Conservation (phyloP, 2,888 invertebrate species). For the Scrobipalpa atriplicella region DNA sequence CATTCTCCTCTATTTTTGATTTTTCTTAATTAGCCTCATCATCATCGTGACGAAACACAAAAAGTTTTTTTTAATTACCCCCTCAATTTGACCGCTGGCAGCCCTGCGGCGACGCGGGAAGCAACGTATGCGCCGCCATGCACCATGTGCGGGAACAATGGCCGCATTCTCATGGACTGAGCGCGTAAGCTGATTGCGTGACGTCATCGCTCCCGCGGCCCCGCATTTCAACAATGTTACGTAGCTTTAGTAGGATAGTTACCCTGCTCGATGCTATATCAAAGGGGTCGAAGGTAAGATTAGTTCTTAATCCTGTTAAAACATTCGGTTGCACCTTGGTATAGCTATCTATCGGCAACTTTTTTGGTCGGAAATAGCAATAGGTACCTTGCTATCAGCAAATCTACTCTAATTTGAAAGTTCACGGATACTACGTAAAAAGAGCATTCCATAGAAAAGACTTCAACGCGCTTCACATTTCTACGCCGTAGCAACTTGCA, state of each 20-base stretch:
- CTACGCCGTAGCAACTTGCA: neutral
- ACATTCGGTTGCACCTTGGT: neutral
- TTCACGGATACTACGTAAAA: too few species aligned
- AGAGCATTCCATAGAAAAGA: slow-evolving; percentile 1
- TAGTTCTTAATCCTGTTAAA: slow-evolving; percentile 21
- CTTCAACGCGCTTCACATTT: neutral
- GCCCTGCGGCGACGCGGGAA: slow-evolving; percentile 42
- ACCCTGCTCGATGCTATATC: neutral
- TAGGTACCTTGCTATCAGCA: too few species aligned
- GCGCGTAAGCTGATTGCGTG: slow-evolving; percentile 82
- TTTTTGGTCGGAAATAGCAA: too few species aligned
- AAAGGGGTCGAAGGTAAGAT: slow-evolving; percentile 21
- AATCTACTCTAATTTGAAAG: too few species aligned
- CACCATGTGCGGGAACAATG: slow-evolving; percentile 79
- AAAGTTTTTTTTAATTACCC: neutral
- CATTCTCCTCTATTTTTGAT: too few species aligned
- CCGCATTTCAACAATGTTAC: slow-evolving; percentile 32
- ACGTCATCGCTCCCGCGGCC: slow-evolving; percentile 66
- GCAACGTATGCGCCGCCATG: slow-evolving; percentile 74
- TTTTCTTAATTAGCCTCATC: too few species aligned
- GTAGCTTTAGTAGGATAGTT: slow-evolving; percentile 18
- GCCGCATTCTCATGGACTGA: slow-evolving; percentile 81
- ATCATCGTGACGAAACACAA: neutral
- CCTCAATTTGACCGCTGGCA: neutral
- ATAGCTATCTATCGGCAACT: too few species aligned